Conservation (phyloP, 2,113 vertebrate species). For the Hemibagrus wyckioides region DNA sequence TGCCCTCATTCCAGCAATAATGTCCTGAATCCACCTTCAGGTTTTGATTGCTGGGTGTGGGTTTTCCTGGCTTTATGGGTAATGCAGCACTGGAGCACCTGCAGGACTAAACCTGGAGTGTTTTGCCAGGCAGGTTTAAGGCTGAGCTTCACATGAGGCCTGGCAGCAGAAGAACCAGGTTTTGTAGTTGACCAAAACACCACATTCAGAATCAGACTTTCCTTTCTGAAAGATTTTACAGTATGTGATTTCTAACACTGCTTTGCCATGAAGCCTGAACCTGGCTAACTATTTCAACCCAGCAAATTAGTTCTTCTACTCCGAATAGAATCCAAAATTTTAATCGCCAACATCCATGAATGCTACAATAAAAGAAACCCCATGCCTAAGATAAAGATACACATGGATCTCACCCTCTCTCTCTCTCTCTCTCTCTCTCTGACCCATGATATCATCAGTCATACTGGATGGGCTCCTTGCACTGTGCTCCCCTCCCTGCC, state of each 20-base stretch:
- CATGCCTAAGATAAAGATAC: neutral
- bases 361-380: neutral
- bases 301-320: too few relatives aligned
- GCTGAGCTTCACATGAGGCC: neutral
- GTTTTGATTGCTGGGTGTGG: neutral
- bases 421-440: constrained; percentile 41
- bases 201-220: neutral
- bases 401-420: too few relatives aligned
- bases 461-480: constrained; percentile 18
- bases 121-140: constrained; percentile 10
- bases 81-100: constrained; percentile 4
- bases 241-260: neutral
- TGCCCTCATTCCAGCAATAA: neutral
- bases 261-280: neutral
- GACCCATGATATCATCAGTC: constrained; percentile 58
- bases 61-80: neutral
- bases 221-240: neutral
- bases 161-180: neutral
- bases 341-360: neutral
- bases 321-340: neutral
- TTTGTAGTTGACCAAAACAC: neutral
- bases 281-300: neutral
- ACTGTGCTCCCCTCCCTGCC: neutral
- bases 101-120: neutral
- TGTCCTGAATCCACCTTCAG: neutral